A percentile compares a stretch with the other conserved stretches of the same genome.
Conservation (phyloP, 2,113 vertebrate species). For the Porphyrio hochstetteri region DNA sequence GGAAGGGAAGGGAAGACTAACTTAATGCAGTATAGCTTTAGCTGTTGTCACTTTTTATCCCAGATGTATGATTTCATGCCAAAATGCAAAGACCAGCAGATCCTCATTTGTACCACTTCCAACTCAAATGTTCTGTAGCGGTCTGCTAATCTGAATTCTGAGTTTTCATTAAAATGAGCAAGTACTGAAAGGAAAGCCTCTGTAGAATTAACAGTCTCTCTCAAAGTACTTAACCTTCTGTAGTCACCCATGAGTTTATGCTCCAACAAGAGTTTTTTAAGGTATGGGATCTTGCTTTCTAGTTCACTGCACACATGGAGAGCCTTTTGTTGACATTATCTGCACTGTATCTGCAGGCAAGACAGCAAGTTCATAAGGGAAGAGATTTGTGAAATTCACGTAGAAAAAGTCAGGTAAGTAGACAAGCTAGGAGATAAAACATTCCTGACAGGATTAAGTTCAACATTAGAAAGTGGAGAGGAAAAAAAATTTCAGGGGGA, state of each 20-base stretch:
- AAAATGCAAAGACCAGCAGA: neutral
- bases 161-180: neutral
- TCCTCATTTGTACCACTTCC: neutral
- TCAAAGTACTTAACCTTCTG: neutral
- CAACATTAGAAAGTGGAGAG: neutral
- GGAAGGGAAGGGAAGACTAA: too few species aligned
- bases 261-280: neutral
- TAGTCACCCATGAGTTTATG: neutral
- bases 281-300: neutral
- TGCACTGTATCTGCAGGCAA: constrained; percentile 26
- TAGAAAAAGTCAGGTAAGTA: neutral
- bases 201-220: neutral
- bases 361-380: neutral
- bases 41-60: neutral
- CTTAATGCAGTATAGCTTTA: neutral
- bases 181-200: neutral
- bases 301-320: neutral
- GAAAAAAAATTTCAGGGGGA: neutral
- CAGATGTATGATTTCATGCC: neutral
- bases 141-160: neutral
- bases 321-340: neutral
- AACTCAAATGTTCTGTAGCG: neutral
- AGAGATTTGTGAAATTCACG: constrained; percentile 4
- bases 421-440: neutral
- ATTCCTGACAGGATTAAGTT: neutral